Percentiles rank a stretch among this genome's conserved stretches.
Evolutionary conservation across 2,888 invertebrate species (phyloP).

Genomic region (Epirrhoe alternata): DNA sequence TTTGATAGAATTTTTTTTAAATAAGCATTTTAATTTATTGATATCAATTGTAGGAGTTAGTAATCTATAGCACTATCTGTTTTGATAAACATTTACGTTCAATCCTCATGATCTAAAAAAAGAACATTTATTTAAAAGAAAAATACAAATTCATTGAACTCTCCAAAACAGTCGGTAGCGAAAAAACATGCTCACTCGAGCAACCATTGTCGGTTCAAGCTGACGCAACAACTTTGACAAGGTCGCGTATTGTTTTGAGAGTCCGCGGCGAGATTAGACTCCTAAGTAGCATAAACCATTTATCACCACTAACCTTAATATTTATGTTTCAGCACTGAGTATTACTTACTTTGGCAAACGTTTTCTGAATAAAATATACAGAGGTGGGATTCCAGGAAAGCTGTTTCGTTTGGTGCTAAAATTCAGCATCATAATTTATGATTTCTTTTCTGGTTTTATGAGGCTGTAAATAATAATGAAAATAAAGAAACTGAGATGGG

Average conservation of each 20-base stretch:
- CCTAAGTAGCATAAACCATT: conserved; percentile 49
- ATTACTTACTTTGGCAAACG: conserved; percentile 30
- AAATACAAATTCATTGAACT: not conserved
- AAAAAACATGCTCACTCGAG: conserved; percentile 15
- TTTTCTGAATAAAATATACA: conserved; percentile 34
- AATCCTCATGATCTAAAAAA: no score
- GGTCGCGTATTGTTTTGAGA: conserved; percentile 50
- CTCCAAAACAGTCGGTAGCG: not conserved
- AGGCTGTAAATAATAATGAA: conserved; percentile 26
- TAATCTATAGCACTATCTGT: no score
- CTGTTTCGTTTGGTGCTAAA: conserved; percentile 18
- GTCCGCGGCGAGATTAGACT: conserved; percentile 48
- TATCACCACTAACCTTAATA: conserved; percentile 43
- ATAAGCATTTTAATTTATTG: no score
- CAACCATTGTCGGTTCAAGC: conserved; percentile 42
- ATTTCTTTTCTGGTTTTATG: conserved; percentile 28
- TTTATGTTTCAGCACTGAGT: conserved; percentile 39
- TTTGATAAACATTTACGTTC: no score
- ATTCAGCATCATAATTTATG: conserved; percentile 24
- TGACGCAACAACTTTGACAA: conserved; percentile 54
- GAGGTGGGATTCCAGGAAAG: conserved; percentile 15
- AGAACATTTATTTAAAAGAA: no score
- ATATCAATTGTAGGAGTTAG: no score
- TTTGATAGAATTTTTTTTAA: no score
- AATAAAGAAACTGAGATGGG: conserved; percentile 12